Evolutionary conservation across 2,888 invertebrate genomes (phyloP).

Genomic region (Orchesellides sinensis): DNA sequence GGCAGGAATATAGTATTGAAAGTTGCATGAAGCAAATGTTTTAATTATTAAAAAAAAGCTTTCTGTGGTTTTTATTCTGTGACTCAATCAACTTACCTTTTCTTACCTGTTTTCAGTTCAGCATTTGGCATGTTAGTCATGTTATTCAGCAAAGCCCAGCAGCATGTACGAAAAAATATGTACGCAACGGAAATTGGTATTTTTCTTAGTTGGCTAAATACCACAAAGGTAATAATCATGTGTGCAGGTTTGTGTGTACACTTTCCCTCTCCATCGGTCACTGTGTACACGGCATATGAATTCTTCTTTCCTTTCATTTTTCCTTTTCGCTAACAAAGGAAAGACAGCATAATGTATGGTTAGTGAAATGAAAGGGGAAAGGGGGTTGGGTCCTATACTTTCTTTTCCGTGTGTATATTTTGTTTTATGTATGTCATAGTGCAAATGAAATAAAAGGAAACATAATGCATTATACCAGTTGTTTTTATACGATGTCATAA

Average conservation of each 20-base stretch:
- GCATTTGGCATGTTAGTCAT: too few species aligned
- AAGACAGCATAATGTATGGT: constrained; percentile 21
- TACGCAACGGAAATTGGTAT: constrained; percentile 34
- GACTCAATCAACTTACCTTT: constrained; percentile 14
- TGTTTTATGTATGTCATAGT: neutral
- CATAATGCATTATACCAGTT: neutral
- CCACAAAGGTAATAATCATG: neutral
- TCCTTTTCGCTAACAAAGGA: constrained; percentile 22
- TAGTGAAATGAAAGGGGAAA: constrained; percentile 5
- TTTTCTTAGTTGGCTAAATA: constrained; percentile 16
- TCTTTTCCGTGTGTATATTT: neutral
- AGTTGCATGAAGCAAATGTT: too few species aligned
- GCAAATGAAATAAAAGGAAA: neutral
- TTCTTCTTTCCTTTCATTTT: constrained; percentile 1
- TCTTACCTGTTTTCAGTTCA: neutral
- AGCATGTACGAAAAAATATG: too few species aligned
- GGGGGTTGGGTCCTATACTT: constrained; percentile 15
- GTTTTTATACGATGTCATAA: too few species aligned
- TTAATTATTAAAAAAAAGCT: too few species aligned
- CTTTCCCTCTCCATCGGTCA: neutral
- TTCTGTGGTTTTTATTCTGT: too few species aligned
- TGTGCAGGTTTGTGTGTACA: neutral
- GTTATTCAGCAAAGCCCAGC: too few species aligned
- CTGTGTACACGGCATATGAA: neutral
- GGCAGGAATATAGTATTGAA: too few species aligned